Evolutionary conservation across 2,113 vertebrate species (phyloP).

Genomic region (Prionailurus viverrinus): DNA sequence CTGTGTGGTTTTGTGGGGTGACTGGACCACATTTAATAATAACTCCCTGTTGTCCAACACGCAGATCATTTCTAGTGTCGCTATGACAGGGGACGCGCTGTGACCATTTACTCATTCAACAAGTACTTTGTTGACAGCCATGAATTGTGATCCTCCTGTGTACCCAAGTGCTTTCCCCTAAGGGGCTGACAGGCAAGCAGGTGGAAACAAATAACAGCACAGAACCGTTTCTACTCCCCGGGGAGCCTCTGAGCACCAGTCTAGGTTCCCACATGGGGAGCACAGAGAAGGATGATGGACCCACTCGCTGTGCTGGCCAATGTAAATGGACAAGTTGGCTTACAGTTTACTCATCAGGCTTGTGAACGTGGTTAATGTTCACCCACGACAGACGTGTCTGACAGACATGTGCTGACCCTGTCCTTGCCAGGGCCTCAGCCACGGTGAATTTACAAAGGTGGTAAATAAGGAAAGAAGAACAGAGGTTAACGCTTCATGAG

Average conservation of each 20-base stretch:
- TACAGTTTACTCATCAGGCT: too few species aligned
- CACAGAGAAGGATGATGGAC: too few species aligned
- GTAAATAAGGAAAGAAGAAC: not conserved
- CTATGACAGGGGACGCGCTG: fast-evolving
- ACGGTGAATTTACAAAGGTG: not conserved
- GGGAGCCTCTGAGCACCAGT: not conserved
- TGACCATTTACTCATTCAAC: not conserved
- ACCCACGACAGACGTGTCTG: too few species aligned
- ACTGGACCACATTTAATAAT: not conserved
- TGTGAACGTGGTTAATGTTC: not conserved
- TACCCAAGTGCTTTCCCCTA: not conserved
- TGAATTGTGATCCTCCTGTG: too few species aligned
- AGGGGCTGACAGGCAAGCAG: not conserved
- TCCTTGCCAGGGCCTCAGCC: not conserved
- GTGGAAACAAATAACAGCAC: not conserved
- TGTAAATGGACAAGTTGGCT: not conserved
- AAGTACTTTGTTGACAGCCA: conserved; percentile 19
- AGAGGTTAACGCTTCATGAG: not conserved
- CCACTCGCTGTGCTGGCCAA: fast-evolving
- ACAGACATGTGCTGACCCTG: too few species aligned
- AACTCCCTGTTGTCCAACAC: not conserved
- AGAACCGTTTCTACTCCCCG: not conserved
- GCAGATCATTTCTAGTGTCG: not conserved
- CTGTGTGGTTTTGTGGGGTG: not conserved
- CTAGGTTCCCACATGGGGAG: not conserved